Evolutionary conservation across 2,888 invertebrate species (phyloP), one percentile per base, ranked within the genome.

Genomic region (Falcaria lacertinaria): DNA sequence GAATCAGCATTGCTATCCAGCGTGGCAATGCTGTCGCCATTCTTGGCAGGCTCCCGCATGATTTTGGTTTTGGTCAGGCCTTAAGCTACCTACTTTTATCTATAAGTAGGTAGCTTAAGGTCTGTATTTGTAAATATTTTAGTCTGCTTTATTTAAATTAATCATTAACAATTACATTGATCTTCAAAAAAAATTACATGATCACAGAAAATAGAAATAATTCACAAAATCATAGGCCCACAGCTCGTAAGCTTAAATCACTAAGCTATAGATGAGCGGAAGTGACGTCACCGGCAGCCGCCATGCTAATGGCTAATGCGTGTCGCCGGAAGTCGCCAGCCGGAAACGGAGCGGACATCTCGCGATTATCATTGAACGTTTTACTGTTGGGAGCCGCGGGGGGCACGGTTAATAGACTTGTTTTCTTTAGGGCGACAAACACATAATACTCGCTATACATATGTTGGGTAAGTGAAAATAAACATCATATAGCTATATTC

Each of bases 281-380:
- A 54, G 73, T 82, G 81, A 82, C 83, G 83, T 82, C 80, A 80
- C 59, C 67, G 60, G 55, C 71, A 67, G 76, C 72, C 69, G 75
- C 76, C 77, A 75, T 81, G 78, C 82, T 88, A 87, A 88, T 88
- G 86, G 87, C 79, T 78, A 80, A 84, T 82, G 86, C 85, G 79
- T 86, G 88, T 88, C 75, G 64, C 80, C 80, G 87, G 87, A 87
- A 83, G 73, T 69, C 64, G 69, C 64, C 57, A 64, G 52, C 70
- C 76, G 84, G 86, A 84, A 80, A 74, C 75, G 64, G 69, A 67
- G 73, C 73, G 80, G 76, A 79, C 81, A 80, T 80, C 84, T 78
- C 74, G 82, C 80, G 74, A 79, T 85, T 83, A 83, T 86, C 87
- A 86, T 85, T 85, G 80, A 84, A 72, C 77, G 78, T 83, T 85